These are phyloP conservation scores for Cheirogaleus medius DNA, from an alignment of 2,113 vertebrate genomes.

Conservation along the genomic window DNA sequence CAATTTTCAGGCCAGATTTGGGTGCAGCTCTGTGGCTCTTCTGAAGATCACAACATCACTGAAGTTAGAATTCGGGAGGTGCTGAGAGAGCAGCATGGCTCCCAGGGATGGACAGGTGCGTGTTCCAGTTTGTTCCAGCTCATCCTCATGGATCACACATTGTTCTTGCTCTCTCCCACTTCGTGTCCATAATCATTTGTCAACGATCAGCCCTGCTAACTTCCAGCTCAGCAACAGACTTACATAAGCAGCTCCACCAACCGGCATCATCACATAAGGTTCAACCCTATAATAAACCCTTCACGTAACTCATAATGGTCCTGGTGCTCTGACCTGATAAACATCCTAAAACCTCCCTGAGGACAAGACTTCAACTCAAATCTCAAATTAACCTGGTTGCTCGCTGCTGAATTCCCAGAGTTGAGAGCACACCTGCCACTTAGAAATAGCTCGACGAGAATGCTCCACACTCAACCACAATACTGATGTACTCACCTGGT, in stretches of 20 bases:
- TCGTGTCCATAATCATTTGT: neutral
- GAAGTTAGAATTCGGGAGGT: neutral
- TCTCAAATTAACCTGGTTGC: too few relatives aligned
- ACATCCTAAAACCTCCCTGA: neutral
- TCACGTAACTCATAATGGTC: neutral
- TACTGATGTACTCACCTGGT: neutral
- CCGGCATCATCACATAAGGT: neutral
- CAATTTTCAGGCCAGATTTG: neutral
- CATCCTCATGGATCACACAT: neutral
- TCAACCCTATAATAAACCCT: neutral
- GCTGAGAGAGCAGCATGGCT: neutral
- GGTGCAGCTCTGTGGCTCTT: neutral
- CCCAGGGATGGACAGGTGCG: neutral
- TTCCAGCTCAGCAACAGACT: neutral
- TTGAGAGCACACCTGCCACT: too few relatives aligned
- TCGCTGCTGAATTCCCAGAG: neutral
- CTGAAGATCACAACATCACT: neutral
- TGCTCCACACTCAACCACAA: neutral
- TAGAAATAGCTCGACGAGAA: neutral
- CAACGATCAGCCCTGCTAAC: neutral
- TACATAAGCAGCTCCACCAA: too few relatives aligned
- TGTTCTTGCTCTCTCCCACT: neutral
- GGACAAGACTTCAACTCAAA: neutral
- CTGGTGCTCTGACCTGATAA: neutral
- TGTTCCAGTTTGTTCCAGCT: neutral